Evolutionary conservation across 2,797 vertebrate species (phyloP), one percentile per base, ranked within the genome.

Genomic region (Gephyroberyx darwinii): DNA sequence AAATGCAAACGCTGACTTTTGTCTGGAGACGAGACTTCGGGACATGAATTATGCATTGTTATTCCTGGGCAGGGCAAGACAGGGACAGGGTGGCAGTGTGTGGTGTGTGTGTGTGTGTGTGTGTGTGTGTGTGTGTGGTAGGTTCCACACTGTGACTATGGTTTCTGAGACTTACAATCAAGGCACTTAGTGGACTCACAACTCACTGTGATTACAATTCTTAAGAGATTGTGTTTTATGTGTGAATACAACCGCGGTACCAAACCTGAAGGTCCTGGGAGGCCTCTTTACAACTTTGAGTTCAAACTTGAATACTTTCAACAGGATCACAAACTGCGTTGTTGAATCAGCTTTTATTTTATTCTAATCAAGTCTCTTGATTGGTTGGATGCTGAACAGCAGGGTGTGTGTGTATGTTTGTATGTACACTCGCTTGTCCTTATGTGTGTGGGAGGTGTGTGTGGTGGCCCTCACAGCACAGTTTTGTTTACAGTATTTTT

Each of bases 11-110:
- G 57, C 86, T 89, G 89, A 92, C 91, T 92, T 92, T 92, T 92
- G 91, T 92, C 91, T 91, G 86, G 81, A 91, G 90, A 90, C 86
- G 75, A 90, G 89, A 91, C 90, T 92, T 86, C 26, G 37, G 82
- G 60, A 83, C 80, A 92, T 92, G 90, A 92, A 92, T 92, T 86
- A 92, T 92, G 90, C 77, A 92, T 92, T 90, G 83, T 92, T 92
- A 86, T 92, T 91, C 90, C 89, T 88, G 86, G 90, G 88, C 90
- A 90, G 90, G 91, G 87, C 87, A 86, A 87, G 75, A 48, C 73
- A 73, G 87, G 90, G 88, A 91, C 88, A 90, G 71, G 37, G 78
- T 87, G 84, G 73, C 71, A 54, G 84, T 78, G 73, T 81, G 60
- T 82, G 82, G 84, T 71, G 41, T 70, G n/a, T 62, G 51, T 47